A percentile compares a stretch with the other conserved stretches of the same genome.
Conservation (phyloP, 2,888 invertebrate genomes). For the Cerastis leucographa region DNA sequence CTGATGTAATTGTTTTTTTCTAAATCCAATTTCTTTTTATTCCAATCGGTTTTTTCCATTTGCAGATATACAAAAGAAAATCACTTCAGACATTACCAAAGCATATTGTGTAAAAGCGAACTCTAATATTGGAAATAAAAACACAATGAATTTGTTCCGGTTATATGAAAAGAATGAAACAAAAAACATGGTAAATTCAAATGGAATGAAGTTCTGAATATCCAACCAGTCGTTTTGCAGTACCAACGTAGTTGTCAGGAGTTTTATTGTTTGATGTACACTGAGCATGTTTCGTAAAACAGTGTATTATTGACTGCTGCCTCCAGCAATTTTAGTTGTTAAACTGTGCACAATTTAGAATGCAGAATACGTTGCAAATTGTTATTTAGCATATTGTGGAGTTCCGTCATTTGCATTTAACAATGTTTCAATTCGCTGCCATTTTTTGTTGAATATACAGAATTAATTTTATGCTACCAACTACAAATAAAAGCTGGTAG, state of each 20-base stretch:
- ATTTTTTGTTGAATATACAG: constrained; percentile 44
- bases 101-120: constrained; percentile 42
- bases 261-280: constrained; percentile 57
- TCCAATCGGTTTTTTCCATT: constrained; percentile 42
- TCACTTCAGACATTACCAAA: constrained; percentile 56
- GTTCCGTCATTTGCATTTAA: constrained; percentile 52
- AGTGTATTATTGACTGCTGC: constrained; percentile 54
- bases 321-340: constrained; percentile 52
- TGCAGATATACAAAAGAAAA: constrained; percentile 56
- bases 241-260: constrained; percentile 48
- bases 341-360: constrained; percentile 45
- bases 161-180: constrained; percentile 42
- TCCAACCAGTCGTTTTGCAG: constrained; percentile 42
- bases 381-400: constrained; percentile 57
- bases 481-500: constrained; percentile 9
- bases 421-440: constrained; percentile 41
- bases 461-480: constrained; percentile 16
- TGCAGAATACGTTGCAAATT: constrained; percentile 46
- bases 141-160: constrained; percentile 54
- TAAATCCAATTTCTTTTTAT: constrained; percentile 24
- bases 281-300: constrained; percentile 49
- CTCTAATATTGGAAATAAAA: constrained; percentile 60
- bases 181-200: constrained; percentile 49
- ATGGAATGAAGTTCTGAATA: constrained; percentile 54
- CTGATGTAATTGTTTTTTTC: background rate